Base-by-base conservation (phyloP, 2,113 vertebrate genomes). In the Pongo pygmaeus region DNA sequence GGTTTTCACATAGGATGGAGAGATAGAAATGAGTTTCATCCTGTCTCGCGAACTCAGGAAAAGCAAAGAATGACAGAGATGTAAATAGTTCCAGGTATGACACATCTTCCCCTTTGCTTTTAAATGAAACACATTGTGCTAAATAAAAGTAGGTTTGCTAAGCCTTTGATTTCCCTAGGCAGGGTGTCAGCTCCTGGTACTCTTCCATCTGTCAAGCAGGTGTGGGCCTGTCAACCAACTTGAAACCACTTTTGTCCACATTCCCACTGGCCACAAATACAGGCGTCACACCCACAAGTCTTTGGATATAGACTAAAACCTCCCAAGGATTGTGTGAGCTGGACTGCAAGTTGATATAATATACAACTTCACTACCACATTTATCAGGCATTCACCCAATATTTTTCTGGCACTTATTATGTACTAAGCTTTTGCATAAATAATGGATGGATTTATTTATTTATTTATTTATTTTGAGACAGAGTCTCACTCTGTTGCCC, bases 181-280 rank as follows among this genome's bases (percentile, higher is more conserved):
- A 96, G 78, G 30, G 10, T 86, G 79, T 95, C 93, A 91, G 40
- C 50, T 97, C 83, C 89, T 78, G 72, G 85, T 89, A 55, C 43
- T 89, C 84, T 59, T 67, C 93, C 86, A 93, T 74, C 94, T 96
- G 86, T 89, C 86, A 97, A 72, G 35, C 0, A 5, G 83, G 59
- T 38, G 32, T 93, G 77, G 32, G 57, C 64, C 89, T 91, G 67
- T 95, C 94, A 88, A 57, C 67, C 57, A 94, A 78, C n/a, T 81
- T 81, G 88, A 90, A 84, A 93, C 89, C 46, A 57, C 50, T 93
- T 84, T 89, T 78, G 84, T 95, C 38, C 48, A 81, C 43, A 78
- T 74, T 80, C 46, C 5, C 89, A 32, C 38, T 89, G 59, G 84
- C 84, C 52, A 72, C 64, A 94, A 57, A 90, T 25, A 84, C 2